These are phyloP conservation scores for Rhincodon typus DNA, from an alignment of 2,797 vertebrate genomes.

Conservation along the genomic window DNA sequence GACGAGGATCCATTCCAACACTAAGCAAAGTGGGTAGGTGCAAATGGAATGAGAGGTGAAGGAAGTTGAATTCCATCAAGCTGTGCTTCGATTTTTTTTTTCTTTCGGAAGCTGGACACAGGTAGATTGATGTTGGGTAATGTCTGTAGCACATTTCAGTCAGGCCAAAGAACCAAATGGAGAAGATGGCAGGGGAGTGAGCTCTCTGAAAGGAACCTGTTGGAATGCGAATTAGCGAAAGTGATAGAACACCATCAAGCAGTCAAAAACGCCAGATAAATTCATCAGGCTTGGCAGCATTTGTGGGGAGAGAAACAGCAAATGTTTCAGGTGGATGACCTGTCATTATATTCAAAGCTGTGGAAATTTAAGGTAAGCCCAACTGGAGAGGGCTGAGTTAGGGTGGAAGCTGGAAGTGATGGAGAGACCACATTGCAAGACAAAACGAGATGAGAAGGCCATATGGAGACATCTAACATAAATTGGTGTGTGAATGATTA, in stretches of 20 bases:
- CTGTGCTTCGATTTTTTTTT: background rate
- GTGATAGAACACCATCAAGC: background rate
- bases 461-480: too few species aligned
- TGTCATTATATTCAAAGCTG: background rate
- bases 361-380: too few species aligned
- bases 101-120: background rate
- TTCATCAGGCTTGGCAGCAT: background rate
- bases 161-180: background rate
- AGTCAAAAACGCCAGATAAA: background rate
- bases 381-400: background rate
- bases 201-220: background rate
- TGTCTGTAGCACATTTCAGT: background rate
- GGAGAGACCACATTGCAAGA: background rate
- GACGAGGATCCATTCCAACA: background rate
- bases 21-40: background rate
- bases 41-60: background rate
- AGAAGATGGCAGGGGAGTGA: background rate
- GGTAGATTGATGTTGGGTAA: background rate
- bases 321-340: background rate
- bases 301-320: background rate
- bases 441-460: background rate
- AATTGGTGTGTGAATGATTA: too few species aligned
- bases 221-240: background rate
- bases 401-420: background rate
- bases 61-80: too few species aligned